Conservation (phyloP, 2,797 vertebrate species). For the Mustela erminea region DNA sequence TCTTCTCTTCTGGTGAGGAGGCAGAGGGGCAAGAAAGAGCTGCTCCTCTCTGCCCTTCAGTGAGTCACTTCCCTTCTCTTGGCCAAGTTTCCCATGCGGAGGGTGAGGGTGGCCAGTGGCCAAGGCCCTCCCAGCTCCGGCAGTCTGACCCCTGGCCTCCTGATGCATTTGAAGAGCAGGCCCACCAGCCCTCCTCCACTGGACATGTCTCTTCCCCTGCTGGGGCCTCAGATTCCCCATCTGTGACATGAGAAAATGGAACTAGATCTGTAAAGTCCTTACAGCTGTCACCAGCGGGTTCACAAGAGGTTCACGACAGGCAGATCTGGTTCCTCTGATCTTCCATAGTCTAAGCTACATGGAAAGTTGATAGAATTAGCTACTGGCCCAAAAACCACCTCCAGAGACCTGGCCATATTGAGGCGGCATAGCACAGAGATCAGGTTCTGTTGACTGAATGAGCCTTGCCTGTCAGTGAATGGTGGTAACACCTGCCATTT, state of each 20-base stretch:
- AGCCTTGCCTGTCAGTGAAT: not conserved
- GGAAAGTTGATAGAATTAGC: not conserved
- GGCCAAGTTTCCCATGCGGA: not conserved
- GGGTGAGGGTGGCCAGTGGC: not conserved
- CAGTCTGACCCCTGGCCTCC: not conserved
- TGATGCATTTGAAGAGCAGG: not conserved
- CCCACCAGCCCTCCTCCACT: not conserved
- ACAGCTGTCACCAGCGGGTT: not conserved
- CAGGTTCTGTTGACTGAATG: conserved; percentile 39
- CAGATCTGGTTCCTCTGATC: not conserved
- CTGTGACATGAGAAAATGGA: not conserved
- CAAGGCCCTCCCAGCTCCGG: accelerated
- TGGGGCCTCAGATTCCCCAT: not conserved
- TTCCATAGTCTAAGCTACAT: not conserved
- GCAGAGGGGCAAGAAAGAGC: not conserved
- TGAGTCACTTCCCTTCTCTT: not conserved
- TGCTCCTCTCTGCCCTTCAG: not conserved
- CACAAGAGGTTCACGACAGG: not conserved
- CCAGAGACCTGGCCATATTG: not conserved
- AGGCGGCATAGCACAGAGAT: not conserved
- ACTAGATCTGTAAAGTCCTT: not conserved
- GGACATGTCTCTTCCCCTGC: not conserved
- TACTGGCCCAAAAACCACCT: not conserved
- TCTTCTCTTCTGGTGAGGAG: not conserved
- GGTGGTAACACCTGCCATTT: not conserved